These are phyloP conservation scores for Acanthococcus lagerstroemiae DNA, from an alignment of 2,888 invertebrate genomes.

Conservation along the genomic window DNA sequence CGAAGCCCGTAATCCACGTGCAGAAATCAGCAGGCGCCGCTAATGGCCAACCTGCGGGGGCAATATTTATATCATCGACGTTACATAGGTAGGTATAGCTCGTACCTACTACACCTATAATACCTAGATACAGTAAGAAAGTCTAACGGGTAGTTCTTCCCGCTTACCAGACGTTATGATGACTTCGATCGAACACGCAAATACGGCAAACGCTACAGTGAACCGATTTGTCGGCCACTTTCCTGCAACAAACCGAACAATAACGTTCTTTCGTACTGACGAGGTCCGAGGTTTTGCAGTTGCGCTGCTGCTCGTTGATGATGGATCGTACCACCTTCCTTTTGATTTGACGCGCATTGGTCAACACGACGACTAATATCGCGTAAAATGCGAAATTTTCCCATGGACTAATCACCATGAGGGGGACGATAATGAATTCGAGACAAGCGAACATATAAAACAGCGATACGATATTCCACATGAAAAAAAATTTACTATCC, in stretches of 20 bases:
- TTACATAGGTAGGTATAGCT: no score
- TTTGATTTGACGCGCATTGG: neutral
- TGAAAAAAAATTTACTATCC: constrained; percentile 6
- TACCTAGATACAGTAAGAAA: no score
- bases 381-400: constrained; percentile 5
- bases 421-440: constrained; percentile 10
- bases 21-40: no score
- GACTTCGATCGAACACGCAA: neutral
- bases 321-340: neutral
- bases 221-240: neutral
- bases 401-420: constrained; percentile 15
- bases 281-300: no score
- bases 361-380: neutral
- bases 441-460: constrained; percentile 11
- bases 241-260: neutral
- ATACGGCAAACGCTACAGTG: neutral
- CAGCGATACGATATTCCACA: constrained; percentile 10
- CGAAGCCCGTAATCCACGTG: no score
- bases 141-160: no score
- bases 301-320: neutral
- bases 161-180: constrained; percentile 15
- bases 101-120: no score
- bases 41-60: no score
- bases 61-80: no score
- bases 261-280: neutral